A percentile compares a stretch with the other conserved stretches of the same genome.
Conservation (phyloP, 2,888 invertebrate genomes). For the Punctoribates punctum region DNA sequence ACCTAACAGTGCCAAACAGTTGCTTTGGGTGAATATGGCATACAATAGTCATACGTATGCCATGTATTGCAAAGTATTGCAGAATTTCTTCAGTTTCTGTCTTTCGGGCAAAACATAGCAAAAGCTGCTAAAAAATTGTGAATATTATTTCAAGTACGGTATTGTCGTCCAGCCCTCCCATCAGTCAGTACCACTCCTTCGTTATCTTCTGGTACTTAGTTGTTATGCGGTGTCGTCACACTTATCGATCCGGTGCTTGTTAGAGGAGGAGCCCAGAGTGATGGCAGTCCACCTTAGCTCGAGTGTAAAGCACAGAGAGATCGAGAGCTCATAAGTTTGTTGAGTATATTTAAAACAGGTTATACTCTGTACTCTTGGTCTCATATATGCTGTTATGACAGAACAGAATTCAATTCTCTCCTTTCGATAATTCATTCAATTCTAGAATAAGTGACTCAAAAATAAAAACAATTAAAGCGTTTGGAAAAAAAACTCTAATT, state of each 20-base stretch:
- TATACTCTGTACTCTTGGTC: background rate
- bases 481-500: background rate
- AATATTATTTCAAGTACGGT: slow-evolving; percentile 32
- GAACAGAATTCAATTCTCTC: background rate
- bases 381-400: background rate
- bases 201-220: background rate
- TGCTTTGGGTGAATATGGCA: background rate
- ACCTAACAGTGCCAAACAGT: background rate
- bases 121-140: slow-evolving; percentile 29
- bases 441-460: background rate
- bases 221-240: background rate
- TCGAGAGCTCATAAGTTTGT: slow-evolving; percentile 5
- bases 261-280: background rate
- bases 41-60: background rate
- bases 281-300: slow-evolving; percentile 9
- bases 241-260: background rate
- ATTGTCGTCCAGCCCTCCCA: slow-evolving; percentile 3
- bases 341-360: slow-evolving; percentile 13
- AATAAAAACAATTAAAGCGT: background rate
- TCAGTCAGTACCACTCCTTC: slow-evolving; percentile 12
- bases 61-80: slow-evolving; percentile 23
- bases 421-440: background rate
- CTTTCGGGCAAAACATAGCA: background rate
- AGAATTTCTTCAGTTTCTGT: background rate
- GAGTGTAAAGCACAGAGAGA: background rate